Percentiles rank a stretch among this genome's conserved stretches.
Evolutionary conservation across 2,113 vertebrate species (phyloP).

Genomic region (Delphinapterus leucas): DNA sequence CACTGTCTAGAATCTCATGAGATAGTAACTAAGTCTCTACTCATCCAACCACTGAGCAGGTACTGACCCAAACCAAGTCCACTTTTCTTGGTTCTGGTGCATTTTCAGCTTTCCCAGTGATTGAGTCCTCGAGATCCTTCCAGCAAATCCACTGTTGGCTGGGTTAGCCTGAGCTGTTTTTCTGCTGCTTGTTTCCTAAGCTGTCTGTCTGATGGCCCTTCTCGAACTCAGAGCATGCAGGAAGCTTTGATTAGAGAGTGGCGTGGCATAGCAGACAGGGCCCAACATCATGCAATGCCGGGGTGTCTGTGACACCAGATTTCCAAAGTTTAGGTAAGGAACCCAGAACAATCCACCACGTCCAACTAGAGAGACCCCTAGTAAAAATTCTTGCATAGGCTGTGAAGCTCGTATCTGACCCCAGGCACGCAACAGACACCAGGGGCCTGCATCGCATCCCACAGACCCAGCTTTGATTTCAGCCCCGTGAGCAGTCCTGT

Average conservation of each 20-base stretch:
- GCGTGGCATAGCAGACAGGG: background rate
- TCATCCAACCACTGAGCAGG: no score
- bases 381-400: background rate
- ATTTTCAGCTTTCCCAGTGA: background rate
- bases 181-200: background rate
- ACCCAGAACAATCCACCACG: background rate
- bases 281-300: fast-evolving
- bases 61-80: background rate
- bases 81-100: background rate
- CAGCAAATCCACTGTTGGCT: no score
- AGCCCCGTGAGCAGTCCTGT: background rate
- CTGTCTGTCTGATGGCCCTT: background rate
- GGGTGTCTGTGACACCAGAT: background rate
- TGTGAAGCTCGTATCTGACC: fast-evolving
- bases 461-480: background rate
- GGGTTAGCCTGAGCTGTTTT: background rate
- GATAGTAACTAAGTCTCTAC: background rate
- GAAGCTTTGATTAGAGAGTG: background rate
- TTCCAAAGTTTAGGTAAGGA: background rate
- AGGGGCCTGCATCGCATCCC: background rate
- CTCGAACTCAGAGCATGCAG: background rate
- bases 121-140: background rate
- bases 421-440: background rate
- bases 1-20: background rate
- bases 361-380: background rate